Base-by-base conservation (phyloP, 2,888 invertebrate species). In the Drosophila mayaguana region DNA sequence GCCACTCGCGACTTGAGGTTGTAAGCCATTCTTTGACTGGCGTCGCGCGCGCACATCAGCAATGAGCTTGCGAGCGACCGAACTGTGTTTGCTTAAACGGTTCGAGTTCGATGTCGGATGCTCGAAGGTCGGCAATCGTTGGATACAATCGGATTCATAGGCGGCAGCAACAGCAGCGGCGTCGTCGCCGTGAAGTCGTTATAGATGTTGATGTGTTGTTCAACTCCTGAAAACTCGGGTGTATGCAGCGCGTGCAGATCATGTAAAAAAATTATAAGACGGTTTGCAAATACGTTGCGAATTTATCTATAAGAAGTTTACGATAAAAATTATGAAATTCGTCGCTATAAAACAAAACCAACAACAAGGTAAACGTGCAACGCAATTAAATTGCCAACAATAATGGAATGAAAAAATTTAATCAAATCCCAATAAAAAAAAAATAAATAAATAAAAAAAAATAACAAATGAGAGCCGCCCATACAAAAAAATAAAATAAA, bases 221-320 rank as follows among this genome's bases (percentile, higher is more conserved):
- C 61, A 79, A 85, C 71, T 84, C 77, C 84, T 73, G 76, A 89
- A 86, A 89, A 89, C 82, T 83, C 90, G 81, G 86, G 88, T 85
- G 88, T 89, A 76, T 83, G 88, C 71, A 71, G 77, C 76, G 80
- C 83, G 78, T 72, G 85, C 82, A 84, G 89, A 89, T 82, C 68
- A 89, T 84, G 83, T 84, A 84, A 89, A 87, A 79, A 53, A 81
- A 32, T 76, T 81, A 75, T 67, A 76, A 87, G 73, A 74, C 73
- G 53, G 69, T 82, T 89, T 85, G 83, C 78, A 80, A 70, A 80
- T 72, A 85, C 82, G 83, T 72, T 85, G 86, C 83, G 78, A 83
- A 86, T 86, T 88, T 88, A 83, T 83, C 86, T 71, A 86, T 86
- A 88, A 87, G 63, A 75, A 86, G 73, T 81, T 62, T 28, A 74